Conservation (phyloP, 1,140 invertebrate species). For the Ganaspis sp. region DNA sequence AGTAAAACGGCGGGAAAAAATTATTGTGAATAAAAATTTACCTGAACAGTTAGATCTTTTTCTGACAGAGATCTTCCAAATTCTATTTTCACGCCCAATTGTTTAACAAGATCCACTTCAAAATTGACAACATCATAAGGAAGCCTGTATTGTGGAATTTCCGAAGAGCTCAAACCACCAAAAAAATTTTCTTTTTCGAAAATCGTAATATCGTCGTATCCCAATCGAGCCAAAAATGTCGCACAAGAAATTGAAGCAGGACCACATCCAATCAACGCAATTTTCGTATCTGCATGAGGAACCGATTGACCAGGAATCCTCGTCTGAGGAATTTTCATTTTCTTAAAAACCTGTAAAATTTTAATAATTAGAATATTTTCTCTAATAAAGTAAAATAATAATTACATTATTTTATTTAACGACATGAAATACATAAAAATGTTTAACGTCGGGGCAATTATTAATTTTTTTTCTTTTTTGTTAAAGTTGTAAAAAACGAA, state of each 20-base stretch:
- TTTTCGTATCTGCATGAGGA: conserved; percentile 83
- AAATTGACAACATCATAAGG: conserved; percentile 95
- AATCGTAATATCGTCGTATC: conserved; percentile 93
- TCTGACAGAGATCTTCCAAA: conserved; percentile 80
- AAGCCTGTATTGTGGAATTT: conserved; percentile 97
- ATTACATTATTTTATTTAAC: background rate
- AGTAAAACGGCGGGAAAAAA: too few relatives aligned
- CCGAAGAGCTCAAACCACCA: conserved; percentile 94
- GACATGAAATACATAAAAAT: too few relatives aligned
- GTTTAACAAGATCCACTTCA: conserved; percentile 93
- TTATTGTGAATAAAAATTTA: conserved; percentile 55
- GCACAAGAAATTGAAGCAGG: conserved; percentile 98
- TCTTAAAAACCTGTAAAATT: conserved; percentile 88
- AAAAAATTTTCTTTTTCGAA: conserved; percentile 93
- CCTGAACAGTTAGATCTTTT: conserved; percentile 84
- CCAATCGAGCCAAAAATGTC: conserved; percentile 94
- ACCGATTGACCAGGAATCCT: conserved; percentile 81
- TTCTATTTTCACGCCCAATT: conserved; percentile 93
- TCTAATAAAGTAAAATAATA: too few relatives aligned
- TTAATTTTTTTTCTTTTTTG: too few relatives aligned
- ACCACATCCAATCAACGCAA: conserved; percentile 95
- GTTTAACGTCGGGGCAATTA: too few relatives aligned
- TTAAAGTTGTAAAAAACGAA: too few relatives aligned
- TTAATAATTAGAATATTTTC: background rate
- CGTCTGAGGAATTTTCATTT: conserved; percentile 94